Evolutionary conservation across 1,140 invertebrate genomes (phyloP).

Genomic region (Pogonomyrmex barbatus): DNA sequence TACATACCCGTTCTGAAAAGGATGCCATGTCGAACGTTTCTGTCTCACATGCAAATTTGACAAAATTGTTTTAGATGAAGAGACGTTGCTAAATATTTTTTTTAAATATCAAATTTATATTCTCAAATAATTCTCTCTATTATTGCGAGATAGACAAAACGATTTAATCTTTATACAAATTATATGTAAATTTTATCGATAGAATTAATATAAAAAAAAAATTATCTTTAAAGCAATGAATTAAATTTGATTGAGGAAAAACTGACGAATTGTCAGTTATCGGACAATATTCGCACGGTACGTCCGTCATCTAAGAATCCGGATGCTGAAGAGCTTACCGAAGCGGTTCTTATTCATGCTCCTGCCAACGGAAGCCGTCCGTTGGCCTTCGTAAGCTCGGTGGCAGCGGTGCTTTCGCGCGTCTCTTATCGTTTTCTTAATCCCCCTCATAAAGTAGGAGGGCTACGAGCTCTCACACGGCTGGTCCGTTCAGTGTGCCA

Average conservation of each 20-base stretch:
- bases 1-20: constrained; percentile 64
- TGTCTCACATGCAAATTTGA: neutral
- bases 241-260: constrained; percentile 1
- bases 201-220: neutral
- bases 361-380: constrained; percentile 66
- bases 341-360: constrained; percentile 65
- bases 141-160: neutral
- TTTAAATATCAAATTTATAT: constrained; percentile 9
- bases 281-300: constrained; percentile 16
- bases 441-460: constrained; percentile 79
- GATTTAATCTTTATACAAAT: neutral
- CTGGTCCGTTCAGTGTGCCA: constrained; percentile 76
- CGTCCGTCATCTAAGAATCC: constrained; percentile 51
- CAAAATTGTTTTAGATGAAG: neutral
- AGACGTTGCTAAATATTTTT: neutral
- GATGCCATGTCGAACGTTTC: constrained; percentile 50
- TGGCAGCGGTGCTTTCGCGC: constrained; percentile 75
- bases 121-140: neutral
- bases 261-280: constrained; percentile 20
- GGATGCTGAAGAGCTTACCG: constrained; percentile 39
- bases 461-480: constrained; percentile 71
- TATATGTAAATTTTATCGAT: neutral
- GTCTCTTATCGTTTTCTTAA: constrained; percentile 80
- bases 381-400: constrained; percentile 72
- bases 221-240: neutral